Evolutionary conservation across 2,113 vertebrate species (phyloP), one percentile per base, ranked within the genome.

Genomic region (Coturnix japonica): DNA sequence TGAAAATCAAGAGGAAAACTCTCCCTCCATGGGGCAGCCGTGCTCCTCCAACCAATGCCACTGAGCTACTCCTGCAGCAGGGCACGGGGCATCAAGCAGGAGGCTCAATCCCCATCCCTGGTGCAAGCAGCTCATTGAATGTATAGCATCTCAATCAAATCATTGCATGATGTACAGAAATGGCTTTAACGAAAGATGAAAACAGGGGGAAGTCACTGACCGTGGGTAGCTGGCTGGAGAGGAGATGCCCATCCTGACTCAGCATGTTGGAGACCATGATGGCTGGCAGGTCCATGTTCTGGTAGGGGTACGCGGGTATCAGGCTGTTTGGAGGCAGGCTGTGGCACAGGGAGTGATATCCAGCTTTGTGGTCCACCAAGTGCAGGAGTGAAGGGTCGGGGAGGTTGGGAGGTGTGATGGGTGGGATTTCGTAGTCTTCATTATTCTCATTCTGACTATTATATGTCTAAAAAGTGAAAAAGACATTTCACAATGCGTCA

Each of bases 241-340:
- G 98, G 57, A 99, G 98, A 94, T 99, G 99, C 71, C 98, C 97
- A 13, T 99, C 99, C 97, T 99, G 99, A 41, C 98, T 98, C 96
- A 99, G 89, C 99, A 99, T 99, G 98, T 99, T 99, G 93, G 99
- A 99, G 95, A 99, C 99, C 99, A 99, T 99, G 97, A 99, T 98
- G 89, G 99, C 98, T 0, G 99, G 99, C 96, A 99, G 98, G 97
- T 99, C 99, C 98, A 98, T 98, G 93, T 98, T 98, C 82, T 99
- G 98, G 97, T 99, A 99, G 74, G 98, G 98, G 61, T 99, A 99
- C 0, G 98, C 98, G 81, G 99, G 99, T 96, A 99, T 98, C 97
- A 99, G 98, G 87, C 99, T 98, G 94, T 99, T 99, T 51, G 99
- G 98, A 31, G 98, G 97, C 80, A 99, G 98, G 85, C 99, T 97